Evolutionary conservation across 1,140 invertebrate genomes (phyloP), one percentile per base, ranked within the genome.

Genomic region (Conus ventricosus): DNA sequence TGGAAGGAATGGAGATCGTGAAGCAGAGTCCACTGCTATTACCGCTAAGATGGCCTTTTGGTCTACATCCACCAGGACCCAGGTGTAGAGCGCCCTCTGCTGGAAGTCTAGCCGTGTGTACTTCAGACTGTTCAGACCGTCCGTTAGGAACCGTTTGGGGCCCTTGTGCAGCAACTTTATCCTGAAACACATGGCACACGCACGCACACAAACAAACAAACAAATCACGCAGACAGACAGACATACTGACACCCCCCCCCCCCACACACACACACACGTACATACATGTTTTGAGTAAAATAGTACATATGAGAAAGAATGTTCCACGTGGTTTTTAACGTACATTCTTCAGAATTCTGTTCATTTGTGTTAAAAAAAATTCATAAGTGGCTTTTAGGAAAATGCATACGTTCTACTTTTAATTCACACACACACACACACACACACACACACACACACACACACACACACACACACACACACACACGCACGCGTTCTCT

Each of bases 61-160:
- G 63, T 88, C 67, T 8, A 88, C 67, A 5, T 81, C 55, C 6
- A 88, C 81, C 5, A 53, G 57, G 20, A 88, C 81, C 87, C 87
- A 88, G 11, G 87, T 88, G 54, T 84, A 88, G 11, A 88, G 63
- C 2, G 0, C 6, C 53, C 39, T 83, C n/a, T 10, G 25, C 71
- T 83, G 39, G 20, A 84, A 75, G 3, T 23, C 25, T 13, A 88
- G 51, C 20, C 51, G 39, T 6, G 27, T 84, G 67, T 88, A 88
- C 7, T 84, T 27, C 11, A 88, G 53, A 51, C 87, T 88, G 81
- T 84, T 88, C 15, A 88, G 67, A 2, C 87, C 87, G 53, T 88
- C 87, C 11, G 81, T 84, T 51, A 39, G 63, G 39, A 88, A 88
- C 63, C 87, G 15, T 27, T 53, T 88, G 7, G 81, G 60, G 15